Percentiles rank a stretch among this genome's conserved stretches.
Conservation (phyloP, 35 echinoderm and acorn worm genomes). For the Hemicentrotus pulcherrimus region DNA sequence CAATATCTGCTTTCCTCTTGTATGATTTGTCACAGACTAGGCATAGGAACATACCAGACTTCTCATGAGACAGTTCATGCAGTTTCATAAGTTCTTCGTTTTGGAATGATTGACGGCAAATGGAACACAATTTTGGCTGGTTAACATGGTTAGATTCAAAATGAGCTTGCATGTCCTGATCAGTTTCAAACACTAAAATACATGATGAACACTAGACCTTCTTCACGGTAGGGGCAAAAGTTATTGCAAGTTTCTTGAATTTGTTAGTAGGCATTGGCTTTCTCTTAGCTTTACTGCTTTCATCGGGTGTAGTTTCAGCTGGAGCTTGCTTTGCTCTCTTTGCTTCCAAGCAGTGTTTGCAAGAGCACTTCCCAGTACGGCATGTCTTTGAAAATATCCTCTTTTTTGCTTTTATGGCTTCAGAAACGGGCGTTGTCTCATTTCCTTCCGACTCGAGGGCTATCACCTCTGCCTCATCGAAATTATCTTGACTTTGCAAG, state of each 20-base stretch:
- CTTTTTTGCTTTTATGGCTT: neutral
- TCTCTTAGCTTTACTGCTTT: neutral
- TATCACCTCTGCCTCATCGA: neutral
- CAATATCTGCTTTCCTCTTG: conserved; percentile 26
- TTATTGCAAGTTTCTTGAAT: conserved; percentile 32
- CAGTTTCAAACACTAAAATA: neutral
- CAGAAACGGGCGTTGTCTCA: neutral
- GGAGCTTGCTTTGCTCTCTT: conserved; percentile 28
- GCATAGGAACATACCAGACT: neutral
- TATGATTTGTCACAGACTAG: conserved; percentile 28
- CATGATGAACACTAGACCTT: neutral
- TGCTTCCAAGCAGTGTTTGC: conserved; percentile 1
- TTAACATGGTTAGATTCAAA: conserved; percentile 10
- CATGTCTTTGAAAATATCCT: conserved; percentile 35
- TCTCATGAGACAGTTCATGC: neutral
- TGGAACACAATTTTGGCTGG: neutral
- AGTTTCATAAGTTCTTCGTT: neutral
- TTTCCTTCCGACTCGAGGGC: neutral
- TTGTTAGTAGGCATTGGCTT: neutral
- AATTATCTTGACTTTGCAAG: conserved; percentile 11
- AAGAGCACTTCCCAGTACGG: conserved; percentile 29
- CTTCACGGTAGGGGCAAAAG: conserved; percentile 21
- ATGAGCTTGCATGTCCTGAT: neutral
- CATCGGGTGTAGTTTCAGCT: neutral
- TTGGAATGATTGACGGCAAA: neutral